These are phyloP conservation scores for Mionectes olivaceus DNA, from an alignment of 2,797 vertebrate species.

Conservation along the genomic window DNA sequence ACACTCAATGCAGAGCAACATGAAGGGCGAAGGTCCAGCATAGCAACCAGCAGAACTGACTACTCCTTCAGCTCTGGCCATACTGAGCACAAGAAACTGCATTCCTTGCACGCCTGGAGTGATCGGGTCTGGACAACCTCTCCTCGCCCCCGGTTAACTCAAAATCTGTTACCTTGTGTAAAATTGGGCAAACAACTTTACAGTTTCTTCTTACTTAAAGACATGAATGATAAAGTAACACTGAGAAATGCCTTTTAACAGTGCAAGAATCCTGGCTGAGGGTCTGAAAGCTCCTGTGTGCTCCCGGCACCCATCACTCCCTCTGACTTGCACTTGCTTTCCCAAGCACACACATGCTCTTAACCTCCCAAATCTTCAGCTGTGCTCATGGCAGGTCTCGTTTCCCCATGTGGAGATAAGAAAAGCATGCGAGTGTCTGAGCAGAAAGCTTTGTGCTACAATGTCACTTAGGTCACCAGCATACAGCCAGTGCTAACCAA, in stretches of 20 bases:
- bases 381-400: background rate
- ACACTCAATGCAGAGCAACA: background rate
- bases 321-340: background rate
- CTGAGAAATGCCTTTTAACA: background rate
- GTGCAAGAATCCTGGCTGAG: background rate
- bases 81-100: background rate
- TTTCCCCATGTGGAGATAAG: background rate
- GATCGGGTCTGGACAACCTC: background rate
- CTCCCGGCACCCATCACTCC: background rate
- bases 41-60: background rate
- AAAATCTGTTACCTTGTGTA: background rate
- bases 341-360: background rate
- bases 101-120: background rate
- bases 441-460: background rate
- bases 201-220: background rate
- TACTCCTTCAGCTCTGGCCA: background rate
- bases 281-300: background rate
- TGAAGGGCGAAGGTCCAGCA: background rate
- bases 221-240: background rate
- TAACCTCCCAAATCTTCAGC: background rate
- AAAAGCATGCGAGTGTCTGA: background rate
- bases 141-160: background rate
- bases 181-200: background rate
- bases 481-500: background rate
- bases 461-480: constrained; percentile 13